A percentile compares a stretch with the other conserved stretches of the same genome.
Evolutionary conservation across 2,797 vertebrate species (phyloP).

Genomic region (Parauchenoglanis punctatus): DNA sequence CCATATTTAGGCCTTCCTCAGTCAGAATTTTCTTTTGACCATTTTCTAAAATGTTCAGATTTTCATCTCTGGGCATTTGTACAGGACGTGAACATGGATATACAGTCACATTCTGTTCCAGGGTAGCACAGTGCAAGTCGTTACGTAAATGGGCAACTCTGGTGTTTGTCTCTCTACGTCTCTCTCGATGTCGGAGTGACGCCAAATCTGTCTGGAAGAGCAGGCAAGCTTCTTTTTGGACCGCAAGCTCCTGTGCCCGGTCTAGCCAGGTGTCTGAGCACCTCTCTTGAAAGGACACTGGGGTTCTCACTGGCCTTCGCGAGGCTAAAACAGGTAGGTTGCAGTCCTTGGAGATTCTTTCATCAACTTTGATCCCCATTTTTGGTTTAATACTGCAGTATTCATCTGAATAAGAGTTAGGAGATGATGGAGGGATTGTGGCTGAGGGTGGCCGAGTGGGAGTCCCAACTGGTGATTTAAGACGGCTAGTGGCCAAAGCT

Average conservation of each 20-base stretch:
- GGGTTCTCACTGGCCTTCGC: constrained; percentile 63
- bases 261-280: constrained; percentile 76
- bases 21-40: constrained; percentile 64
- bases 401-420: constrained; percentile 34
- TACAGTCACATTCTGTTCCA: constrained; percentile 48
- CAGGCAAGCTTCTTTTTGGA: constrained; percentile 78
- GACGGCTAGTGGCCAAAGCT: constrained; percentile 86
- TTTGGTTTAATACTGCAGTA: constrained; percentile 32
- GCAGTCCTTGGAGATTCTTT: constrained; percentile 34
- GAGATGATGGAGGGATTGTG: constrained; percentile 41
- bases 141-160: constrained; percentile 55
- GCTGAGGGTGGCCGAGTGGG: constrained; percentile 51
- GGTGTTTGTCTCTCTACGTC: constrained; percentile 61
- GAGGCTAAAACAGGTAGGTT: constrained; percentile 73
- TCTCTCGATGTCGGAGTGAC: constrained; percentile 65
- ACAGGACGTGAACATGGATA: constrained; percentile 50
- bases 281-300: constrained; percentile 65
- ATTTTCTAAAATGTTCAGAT: constrained; percentile 67
- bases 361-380: constrained; percentile 57
- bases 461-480: constrained; percentile 72
- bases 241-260: constrained; percentile 76
- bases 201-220: constrained; percentile 77
- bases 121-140: constrained; percentile 54
- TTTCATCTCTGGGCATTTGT: constrained; percentile 67
- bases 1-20: constrained; percentile 65